Conservation (phyloP, 2,797 vertebrate genomes). For the Squalus acanthias region DNA sequence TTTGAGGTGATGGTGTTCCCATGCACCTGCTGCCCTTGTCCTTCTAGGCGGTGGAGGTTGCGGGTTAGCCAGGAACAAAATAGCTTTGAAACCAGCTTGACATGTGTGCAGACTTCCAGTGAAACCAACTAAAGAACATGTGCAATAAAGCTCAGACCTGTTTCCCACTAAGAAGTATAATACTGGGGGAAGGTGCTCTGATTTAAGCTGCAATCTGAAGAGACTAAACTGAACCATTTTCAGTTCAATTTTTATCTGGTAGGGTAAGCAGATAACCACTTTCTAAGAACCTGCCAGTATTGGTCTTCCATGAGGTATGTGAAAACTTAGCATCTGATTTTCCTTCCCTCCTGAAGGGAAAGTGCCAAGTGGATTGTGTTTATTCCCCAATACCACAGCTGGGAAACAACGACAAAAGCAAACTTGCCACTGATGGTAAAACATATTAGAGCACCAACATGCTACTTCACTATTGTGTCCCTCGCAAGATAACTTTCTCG, state of each 20-base stretch:
- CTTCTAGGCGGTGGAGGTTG: neutral
- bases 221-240: neutral
- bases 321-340: neutral
- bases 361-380: neutral
- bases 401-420: neutral
- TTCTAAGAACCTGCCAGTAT: neutral
- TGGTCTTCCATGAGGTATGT: neutral
- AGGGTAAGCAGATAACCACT: neutral
- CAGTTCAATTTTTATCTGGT: neutral
- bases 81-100: neutral
- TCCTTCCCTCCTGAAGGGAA: neutral
- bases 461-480: neutral
- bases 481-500: neutral
- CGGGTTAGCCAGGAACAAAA: neutral
- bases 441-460: neutral
- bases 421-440: neutral
- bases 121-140: neutral
- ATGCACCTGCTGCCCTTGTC: neutral
- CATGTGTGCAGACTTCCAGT: neutral
- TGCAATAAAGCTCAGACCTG: neutral
- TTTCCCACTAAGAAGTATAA: neutral
- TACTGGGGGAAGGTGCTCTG: neutral
- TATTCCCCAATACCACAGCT: neutral
- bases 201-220: neutral
- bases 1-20: neutral